Conservation (phyloP, 2,888 invertebrate genomes). For the Ennomos quercinarius region DNA sequence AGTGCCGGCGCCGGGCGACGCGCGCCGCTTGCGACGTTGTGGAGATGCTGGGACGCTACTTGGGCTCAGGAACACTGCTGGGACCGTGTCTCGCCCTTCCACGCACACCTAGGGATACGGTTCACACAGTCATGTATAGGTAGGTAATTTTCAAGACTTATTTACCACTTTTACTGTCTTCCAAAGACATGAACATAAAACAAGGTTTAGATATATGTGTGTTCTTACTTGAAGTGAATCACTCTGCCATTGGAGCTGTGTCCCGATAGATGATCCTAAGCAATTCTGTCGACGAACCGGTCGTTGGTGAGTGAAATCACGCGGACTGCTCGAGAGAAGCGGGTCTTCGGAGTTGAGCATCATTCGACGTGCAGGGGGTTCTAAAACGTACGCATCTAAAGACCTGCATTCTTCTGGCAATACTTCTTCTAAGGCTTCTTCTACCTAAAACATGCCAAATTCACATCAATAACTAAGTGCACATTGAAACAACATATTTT, state of each 20-base stretch:
- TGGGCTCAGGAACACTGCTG: conserved; percentile 92
- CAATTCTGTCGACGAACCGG: conserved; percentile 67
- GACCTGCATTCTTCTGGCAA: conserved; percentile 91
- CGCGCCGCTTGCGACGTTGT: conserved; percentile 87
- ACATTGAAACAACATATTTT: not conserved
- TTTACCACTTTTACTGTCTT: no score
- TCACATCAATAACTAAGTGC: not conserved
- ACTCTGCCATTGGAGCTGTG: conserved; percentile 72
- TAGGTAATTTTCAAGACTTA: no score
- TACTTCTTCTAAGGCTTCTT: conserved; percentile 94
- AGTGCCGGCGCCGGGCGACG: conserved; percentile 77
- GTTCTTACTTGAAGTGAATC: conserved; percentile 72
- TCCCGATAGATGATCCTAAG: conserved; percentile 53
- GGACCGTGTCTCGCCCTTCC: conserved; percentile 88
- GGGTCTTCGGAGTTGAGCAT: conserved; percentile 96
- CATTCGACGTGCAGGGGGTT: conserved; percentile 91
- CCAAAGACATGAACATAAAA: no score
- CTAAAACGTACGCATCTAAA: conserved; percentile 86
- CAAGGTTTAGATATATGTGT: not conserved
- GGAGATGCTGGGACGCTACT: conserved; percentile 89
- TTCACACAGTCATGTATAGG: no score
- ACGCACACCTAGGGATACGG: conserved; percentile 69
- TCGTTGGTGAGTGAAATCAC: conserved; percentile 88
- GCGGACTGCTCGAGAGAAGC: conserved; percentile 92
- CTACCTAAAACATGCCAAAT: conserved; percentile 80